A percentile compares a stretch with the other conserved stretches of the same genome.
phyloP scores from a whole-genome alignment of 2,113 vertebrate genomes.

The Mystacornis crossleyi region DNA sequence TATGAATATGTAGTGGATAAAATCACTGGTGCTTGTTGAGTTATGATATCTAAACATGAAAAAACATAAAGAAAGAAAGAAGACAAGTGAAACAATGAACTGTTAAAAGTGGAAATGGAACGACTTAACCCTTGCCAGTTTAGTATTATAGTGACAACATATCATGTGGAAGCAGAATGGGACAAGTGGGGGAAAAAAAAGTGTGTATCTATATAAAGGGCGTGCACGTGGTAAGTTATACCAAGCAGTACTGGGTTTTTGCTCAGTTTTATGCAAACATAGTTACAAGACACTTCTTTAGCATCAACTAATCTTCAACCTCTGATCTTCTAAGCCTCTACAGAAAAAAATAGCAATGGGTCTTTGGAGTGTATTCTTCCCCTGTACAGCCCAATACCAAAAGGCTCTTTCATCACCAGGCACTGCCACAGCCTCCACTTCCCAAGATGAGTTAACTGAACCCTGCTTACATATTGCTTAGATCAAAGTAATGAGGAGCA shows the following conservation, averaged over 20 bases:
- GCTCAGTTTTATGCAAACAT: not conserved
- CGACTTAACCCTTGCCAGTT: constrained; percentile 74
- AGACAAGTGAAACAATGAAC: constrained; percentile 72
- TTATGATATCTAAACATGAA: constrained; percentile 62
- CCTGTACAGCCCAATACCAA: not conserved
- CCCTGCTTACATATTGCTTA: not conserved
- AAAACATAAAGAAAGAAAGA: constrained; percentile 62
- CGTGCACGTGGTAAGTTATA: not conserved
- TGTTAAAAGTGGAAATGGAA: constrained; percentile 79
- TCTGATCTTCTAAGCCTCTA: not conserved
- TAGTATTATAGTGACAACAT: constrained; percentile 71
- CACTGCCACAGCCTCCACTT: not conserved
- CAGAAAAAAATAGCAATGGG: not conserved
- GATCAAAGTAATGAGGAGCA: constrained; percentile 16
- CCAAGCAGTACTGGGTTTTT: not conserved
- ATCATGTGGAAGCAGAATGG: constrained; percentile 61
- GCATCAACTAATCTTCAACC: not conserved
- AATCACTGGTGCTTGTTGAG: constrained; percentile 59
- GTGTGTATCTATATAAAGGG: not conserved
- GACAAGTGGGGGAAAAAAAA: not conserved
- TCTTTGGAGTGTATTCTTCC: not conserved
- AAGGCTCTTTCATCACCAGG: not conserved
- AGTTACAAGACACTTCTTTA: not conserved
- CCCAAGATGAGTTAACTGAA: not conserved
- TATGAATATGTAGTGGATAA: constrained; percentile 44